Evolutionary conservation across 2,797 vertebrate genomes (phyloP), one percentile per base, ranked within the genome.

Genomic region (Erethizon dorsatum): DNA sequence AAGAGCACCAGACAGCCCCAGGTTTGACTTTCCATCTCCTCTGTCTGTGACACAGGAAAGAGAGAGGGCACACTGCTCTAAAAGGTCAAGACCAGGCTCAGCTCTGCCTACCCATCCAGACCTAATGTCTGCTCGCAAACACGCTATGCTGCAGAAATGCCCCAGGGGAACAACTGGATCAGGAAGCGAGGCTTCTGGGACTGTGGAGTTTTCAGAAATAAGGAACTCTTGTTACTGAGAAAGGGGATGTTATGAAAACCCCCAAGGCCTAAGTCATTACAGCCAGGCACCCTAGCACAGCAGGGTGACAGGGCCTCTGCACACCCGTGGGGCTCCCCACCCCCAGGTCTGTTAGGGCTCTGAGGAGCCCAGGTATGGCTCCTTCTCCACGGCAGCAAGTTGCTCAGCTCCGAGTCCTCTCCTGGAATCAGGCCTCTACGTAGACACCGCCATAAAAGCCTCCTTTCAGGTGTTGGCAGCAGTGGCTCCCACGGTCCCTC

Each of bases 161-260:
- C 59, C 41, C 59, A 15, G 65, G 0, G 3, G 52, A 50, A 52
- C 47, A 28, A 52, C 63, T 13, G 41, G 31, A 85, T 52, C 52
- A 85, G 89, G 80, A 96, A 95, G 91, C 37, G 15, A 41, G 56
- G 82, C 41, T 84, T 89, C 77, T 82, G 22, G 20, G 37, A 78
- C 22, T 10, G 5, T 3, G 18, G 82, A 11, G 7, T 52, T 67
- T 67, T 86, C 69, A 83, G 52, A 93, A 93, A 94, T 57, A 78
- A 88, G 77, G 86, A 97, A 95, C 86, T 82, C 78, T 28, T 71
- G 93, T 56, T 52, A 63, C 79, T 94, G 89, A 93, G 84, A 97
- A 97, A 90, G 65, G 18, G 73, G 94, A 96, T 91, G 90, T 92
- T 93, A 47, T 2, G 0, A 73, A 84, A 96, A 77, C 10, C 33